Evolutionary conservation across 1,140 invertebrate genomes (phyloP).

Genomic region (Drosophila nasuta): DNA sequence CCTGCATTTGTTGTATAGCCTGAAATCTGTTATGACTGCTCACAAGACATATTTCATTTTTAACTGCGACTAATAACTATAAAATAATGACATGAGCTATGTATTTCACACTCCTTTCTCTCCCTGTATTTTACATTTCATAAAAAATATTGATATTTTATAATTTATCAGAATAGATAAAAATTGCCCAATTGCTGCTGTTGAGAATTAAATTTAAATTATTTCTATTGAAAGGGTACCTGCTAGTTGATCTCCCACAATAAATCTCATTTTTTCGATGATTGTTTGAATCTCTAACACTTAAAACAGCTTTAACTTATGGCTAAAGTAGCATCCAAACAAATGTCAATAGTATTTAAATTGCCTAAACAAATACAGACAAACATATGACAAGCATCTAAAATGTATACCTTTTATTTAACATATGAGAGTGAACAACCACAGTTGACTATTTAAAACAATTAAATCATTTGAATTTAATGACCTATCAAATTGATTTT

Average conservation of each 20-base stretch:
- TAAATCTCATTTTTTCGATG: neutral
- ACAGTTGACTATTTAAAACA: neutral
- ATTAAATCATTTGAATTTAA: neutral
- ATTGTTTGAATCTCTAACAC: neutral
- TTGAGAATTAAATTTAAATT: neutral
- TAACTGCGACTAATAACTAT: too few species aligned
- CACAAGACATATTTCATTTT: too few species aligned
- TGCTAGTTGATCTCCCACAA: neutral
- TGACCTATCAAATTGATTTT: neutral
- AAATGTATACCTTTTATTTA: neutral
- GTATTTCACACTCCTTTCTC: too few species aligned
- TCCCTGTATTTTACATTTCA: too few species aligned
- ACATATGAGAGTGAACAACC: neutral
- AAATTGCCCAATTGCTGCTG: too few species aligned
- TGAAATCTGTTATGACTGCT: neutral
- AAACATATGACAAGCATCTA: neutral
- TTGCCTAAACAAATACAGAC: neutral
- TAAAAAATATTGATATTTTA: too few species aligned
- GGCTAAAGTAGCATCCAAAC: neutral
- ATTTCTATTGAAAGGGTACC: neutral
- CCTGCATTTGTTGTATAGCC: neutral
- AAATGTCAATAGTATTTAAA: too few species aligned
- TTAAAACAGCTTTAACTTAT: conserved; percentile 1
- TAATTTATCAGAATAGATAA: too few species aligned
- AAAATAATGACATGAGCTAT: too few species aligned